Conservation (phyloP, 2,888 invertebrate species). For the Leptinotarsa rubiginosa region DNA sequence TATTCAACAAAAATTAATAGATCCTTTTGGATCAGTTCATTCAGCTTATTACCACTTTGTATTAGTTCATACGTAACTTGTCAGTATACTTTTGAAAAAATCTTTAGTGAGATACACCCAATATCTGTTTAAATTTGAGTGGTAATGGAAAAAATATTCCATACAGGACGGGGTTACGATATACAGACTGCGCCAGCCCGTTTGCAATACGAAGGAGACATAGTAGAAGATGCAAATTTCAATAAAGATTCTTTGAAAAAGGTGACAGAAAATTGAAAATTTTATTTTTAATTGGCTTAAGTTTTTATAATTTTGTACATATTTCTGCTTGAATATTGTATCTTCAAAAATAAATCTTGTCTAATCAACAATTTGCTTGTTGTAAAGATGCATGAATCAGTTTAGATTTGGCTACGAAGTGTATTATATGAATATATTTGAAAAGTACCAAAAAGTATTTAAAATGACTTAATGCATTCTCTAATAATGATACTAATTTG, state of each 20-base stretch:
- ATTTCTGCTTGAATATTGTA: slow-evolving; percentile 6
- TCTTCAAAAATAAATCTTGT: slow-evolving; percentile 4
- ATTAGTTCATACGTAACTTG: too few species aligned
- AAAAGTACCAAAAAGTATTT: too few species aligned
- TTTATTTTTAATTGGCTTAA: slow-evolving; percentile 28
- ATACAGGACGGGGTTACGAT: slow-evolving; percentile 56
- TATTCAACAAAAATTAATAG: not conserved
- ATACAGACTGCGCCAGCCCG: slow-evolving; percentile 67
- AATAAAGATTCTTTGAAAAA: slow-evolving; percentile 45
- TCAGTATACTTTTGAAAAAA: not conserved
- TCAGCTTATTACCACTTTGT: too few species aligned
- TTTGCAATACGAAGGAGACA: slow-evolving; percentile 57
- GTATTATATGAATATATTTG: too few species aligned
- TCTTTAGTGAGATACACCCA: not conserved
- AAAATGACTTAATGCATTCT: too few species aligned
- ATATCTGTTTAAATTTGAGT: not conserved
- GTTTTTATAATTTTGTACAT: slow-evolving; percentile 17
- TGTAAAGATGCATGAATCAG: too few species aligned
- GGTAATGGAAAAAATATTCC: slow-evolving; percentile 26
- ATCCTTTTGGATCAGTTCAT: not conserved
- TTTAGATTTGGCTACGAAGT: too few species aligned
- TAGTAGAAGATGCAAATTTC: slow-evolving; percentile 45
- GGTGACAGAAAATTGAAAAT: slow-evolving; percentile 33
- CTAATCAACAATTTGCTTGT: not conserved
- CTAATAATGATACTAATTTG: too few species aligned